phyloP scores from a whole-genome alignment of 2,113 vertebrate species.

The Ia io region DNA sequence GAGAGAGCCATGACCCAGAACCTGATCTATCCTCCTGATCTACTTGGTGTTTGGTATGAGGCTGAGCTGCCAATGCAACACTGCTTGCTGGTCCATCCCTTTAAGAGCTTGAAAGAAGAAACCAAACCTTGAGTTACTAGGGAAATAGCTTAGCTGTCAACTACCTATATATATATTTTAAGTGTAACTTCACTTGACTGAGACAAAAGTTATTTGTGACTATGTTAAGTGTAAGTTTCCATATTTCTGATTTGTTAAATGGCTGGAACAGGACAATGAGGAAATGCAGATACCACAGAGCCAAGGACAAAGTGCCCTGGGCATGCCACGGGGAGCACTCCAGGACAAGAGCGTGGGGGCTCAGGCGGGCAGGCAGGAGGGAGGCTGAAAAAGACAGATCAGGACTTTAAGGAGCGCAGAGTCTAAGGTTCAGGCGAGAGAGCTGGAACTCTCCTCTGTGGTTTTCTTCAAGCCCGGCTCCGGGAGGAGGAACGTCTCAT shows the following conservation, averaged over 20 bases:
- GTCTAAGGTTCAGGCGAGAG: too few relatives aligned
- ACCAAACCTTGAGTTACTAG: background rate
- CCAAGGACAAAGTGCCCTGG: background rate
- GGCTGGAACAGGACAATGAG: background rate
- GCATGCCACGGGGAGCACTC: background rate
- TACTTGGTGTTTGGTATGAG: background rate
- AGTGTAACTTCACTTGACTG: background rate
- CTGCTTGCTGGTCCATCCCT: background rate
- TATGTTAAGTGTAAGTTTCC: background rate
- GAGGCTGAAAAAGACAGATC: background rate
- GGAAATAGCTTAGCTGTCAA: background rate
- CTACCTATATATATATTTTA: background rate
- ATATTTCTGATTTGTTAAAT: background rate
- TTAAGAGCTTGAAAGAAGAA: background rate
- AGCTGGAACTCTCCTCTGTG: background rate
- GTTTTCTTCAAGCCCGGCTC: background rate
- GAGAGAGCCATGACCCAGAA: background rate
- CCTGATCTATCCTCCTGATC: background rate
- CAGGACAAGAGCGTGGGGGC: rapidly evolving
- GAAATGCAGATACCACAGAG: background rate
- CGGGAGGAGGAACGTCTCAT: background rate
- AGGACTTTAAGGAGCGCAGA: background rate
- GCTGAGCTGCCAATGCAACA: background rate
- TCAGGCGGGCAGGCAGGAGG: background rate
- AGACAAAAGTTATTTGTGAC: background rate